Evolutionary conservation across 92 coral and sea anemone species (phyloP).

Genomic region (Porites lobata): DNA sequence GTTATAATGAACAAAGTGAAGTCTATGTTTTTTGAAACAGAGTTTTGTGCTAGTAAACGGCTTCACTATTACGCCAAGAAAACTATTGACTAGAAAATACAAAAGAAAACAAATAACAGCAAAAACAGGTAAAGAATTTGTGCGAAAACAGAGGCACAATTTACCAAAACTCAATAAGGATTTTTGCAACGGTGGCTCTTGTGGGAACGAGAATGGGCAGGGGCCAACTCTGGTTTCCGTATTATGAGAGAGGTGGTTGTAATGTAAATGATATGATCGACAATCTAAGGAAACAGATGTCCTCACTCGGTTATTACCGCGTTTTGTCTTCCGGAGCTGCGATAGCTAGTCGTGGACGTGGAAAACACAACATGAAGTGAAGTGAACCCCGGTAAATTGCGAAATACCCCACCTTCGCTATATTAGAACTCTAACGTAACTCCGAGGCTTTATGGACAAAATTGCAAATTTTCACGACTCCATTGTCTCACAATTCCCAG

Average conservation of each 20-base stretch:
- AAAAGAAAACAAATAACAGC: not conserved
- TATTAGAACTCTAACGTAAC: no score
- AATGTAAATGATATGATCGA: not conserved
- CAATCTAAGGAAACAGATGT: not conserved
- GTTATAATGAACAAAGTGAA: not conserved
- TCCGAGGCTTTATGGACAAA: no score
- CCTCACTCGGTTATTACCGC: not conserved
- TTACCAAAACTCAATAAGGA: slow-evolving; percentile 10
- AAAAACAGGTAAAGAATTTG: not conserved
- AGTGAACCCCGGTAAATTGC: no score
- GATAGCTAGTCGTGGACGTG: not conserved
- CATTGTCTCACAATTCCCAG: no score
- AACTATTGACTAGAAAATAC: slow-evolving; percentile 4
- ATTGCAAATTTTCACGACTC: no score
- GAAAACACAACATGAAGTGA: not conserved
- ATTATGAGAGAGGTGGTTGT: no score
- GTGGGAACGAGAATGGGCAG: no score
- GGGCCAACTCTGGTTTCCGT: no score
- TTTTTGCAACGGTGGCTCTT: not conserved
- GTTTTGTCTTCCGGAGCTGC: not conserved
- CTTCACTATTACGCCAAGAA: slow-evolving; percentile 1
- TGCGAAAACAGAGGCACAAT: not conserved
- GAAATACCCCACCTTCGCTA: no score
- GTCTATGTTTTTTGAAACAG: slow-evolving; percentile 26
- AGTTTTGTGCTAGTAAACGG: slow-evolving; percentile 10